Conservation (phyloP, 2,888 invertebrate genomes). For the Oscheius onirici region DNA sequence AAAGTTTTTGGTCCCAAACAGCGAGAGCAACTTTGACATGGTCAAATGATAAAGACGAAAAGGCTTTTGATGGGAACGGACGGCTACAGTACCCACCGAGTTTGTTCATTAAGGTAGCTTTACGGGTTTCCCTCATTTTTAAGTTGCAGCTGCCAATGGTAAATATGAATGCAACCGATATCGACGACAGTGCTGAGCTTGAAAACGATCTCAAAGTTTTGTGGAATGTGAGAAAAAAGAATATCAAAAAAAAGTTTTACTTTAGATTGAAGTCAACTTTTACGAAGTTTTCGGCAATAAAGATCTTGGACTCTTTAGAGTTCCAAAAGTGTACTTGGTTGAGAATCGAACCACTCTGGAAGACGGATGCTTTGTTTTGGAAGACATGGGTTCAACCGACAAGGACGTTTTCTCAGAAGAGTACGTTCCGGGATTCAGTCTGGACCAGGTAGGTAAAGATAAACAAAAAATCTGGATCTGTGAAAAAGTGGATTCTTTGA, state of each 20-base stretch:
- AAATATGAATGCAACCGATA: background rate
- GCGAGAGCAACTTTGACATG: slow-evolving; percentile 4
- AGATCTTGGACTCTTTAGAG: slow-evolving; percentile 8
- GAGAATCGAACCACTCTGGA: background rate
- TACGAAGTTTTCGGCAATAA: slow-evolving; percentile 2
- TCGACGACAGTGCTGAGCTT: background rate
- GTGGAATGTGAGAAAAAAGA: slow-evolving; percentile 19
- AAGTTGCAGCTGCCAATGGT: slow-evolving; percentile 11
- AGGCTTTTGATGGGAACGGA: background rate
- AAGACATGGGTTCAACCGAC: slow-evolving; percentile 20
- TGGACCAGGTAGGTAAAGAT: slow-evolving; percentile 21
- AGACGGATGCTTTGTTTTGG: slow-evolving; percentile 16
- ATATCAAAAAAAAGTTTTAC: too few relatives aligned
- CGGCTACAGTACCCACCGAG: background rate
- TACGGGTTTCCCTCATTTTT: background rate
- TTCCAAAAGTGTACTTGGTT: slow-evolving; percentile 10
- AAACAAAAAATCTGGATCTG: too few relatives aligned
- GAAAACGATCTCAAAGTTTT: slow-evolving; percentile 13
- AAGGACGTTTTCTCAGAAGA: slow-evolving; percentile 17
- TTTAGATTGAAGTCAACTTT: slow-evolving; percentile 23
- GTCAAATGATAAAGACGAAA: background rate
- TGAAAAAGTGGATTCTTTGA: too few relatives aligned
- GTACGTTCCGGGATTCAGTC: slow-evolving; percentile 25
- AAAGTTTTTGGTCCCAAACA: slow-evolving; percentile 28
- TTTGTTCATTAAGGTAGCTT: slow-evolving; percentile 12